Evolutionary conservation across 2,113 vertebrate species (phyloP).

Genomic region (Shinisaurus crocodilurus): DNA sequence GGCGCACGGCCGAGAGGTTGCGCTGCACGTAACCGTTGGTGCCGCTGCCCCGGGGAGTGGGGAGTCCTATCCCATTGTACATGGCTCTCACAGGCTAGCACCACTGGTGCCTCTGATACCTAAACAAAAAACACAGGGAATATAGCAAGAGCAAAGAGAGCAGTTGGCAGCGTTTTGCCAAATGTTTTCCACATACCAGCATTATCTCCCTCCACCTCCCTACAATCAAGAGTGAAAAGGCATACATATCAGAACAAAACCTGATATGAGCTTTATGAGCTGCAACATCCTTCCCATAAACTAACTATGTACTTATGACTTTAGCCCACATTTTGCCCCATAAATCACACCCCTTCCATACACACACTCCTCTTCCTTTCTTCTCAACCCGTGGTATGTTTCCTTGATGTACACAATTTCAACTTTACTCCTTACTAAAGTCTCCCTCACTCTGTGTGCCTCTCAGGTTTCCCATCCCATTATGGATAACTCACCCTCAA

Average conservation of each 20-base stretch:
- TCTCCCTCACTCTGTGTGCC: too few relatives aligned
- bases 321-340: background rate
- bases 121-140: background rate
- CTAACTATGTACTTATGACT: constrained; percentile 9
- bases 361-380: constrained; percentile 12
- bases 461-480: background rate
- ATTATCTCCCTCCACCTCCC: background rate
- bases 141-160: background rate
- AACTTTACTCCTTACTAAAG: background rate
- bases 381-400: background rate
- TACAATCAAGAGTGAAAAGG: background rate
- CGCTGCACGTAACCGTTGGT: constrained; percentile 95
- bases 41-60: constrained; percentile 91
- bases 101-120: constrained; percentile 54
- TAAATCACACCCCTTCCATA: constrained; percentile 25
- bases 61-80: constrained; percentile 95
- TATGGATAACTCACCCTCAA: background rate
- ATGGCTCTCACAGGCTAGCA: constrained; percentile 77
- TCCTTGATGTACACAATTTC: background rate
- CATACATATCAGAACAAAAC: background rate
- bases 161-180: background rate
- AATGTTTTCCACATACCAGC: background rate
- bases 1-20: constrained; percentile 89
- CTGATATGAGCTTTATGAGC: background rate
- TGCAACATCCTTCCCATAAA: constrained; percentile 48